Conservation (phyloP, 1,140 invertebrate species). For the Drosophila pallidifrons region DNA sequence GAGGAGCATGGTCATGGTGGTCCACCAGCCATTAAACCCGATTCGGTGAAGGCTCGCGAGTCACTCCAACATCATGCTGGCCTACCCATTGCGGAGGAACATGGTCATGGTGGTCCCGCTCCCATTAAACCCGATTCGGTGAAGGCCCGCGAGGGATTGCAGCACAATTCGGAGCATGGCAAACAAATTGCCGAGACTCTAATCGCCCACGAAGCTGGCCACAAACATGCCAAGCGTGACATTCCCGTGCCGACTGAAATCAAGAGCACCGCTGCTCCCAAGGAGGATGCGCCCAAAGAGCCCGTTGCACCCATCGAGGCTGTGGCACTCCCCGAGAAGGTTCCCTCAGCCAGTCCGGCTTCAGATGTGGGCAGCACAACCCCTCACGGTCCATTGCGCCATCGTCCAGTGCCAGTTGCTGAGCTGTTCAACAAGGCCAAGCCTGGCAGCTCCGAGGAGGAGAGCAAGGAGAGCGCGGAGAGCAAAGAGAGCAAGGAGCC, state of each 20-base stretch:
- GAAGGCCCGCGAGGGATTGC: constrained; percentile 2
- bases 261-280: constrained; percentile 32
- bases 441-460: constrained; percentile 39
- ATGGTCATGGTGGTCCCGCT: background rate
- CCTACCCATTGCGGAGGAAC: background rate
- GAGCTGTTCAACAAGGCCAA: constrained; percentile 59
- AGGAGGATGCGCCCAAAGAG: constrained; percentile 7
- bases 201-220: background rate
- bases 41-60: constrained; percentile 16
- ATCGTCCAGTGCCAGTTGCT: constrained; percentile 61
- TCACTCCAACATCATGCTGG: constrained; percentile 4
- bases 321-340: background rate
- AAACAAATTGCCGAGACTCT: background rate
- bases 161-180: background rate
- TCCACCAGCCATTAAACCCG: constrained; percentile 19
- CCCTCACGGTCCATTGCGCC: constrained; percentile 35
- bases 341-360: too few relatives aligned
- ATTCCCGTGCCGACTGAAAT: constrained; percentile 67
- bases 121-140: constrained; percentile 32
- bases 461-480: constrained; percentile 35
- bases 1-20: constrained; percentile 6
- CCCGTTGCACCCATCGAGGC: background rate
- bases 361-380: constrained; percentile 7
- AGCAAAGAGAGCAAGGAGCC: constrained; percentile 38
- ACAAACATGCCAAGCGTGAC: constrained; percentile 40